These are phyloP conservation scores for Panulirus ornatus DNA, from an alignment of 1,140 invertebrate genomes.

Conservation along the genomic window DNA sequence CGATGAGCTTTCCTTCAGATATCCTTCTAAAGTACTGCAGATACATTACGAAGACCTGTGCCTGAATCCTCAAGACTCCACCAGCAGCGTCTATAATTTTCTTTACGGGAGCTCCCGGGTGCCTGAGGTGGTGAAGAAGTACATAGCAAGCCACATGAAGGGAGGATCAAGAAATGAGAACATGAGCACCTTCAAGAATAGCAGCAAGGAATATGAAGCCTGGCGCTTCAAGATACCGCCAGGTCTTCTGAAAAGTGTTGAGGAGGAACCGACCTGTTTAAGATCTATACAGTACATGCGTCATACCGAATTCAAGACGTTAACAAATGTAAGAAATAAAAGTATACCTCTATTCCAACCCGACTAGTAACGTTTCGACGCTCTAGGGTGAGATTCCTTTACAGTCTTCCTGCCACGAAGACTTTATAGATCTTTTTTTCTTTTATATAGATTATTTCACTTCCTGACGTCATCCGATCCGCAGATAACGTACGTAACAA, in stretches of 20 bases:
- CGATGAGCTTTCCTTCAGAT: neutral
- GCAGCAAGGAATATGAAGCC: conserved; percentile 27
- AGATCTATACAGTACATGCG: conserved; percentile 9
- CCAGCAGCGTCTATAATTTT: conserved; percentile 22
- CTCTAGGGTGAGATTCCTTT: too few species aligned
- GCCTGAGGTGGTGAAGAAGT: neutral
- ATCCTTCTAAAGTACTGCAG: conserved; percentile 29
- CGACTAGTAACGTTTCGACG: too few species aligned
- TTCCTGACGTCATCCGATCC: too few species aligned
- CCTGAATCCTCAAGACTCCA: neutral
- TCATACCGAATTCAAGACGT: conserved; percentile 1
- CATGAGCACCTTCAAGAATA: conserved; percentile 50
- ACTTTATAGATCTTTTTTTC: too few species aligned
- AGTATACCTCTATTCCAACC: conserved; percentile 7
- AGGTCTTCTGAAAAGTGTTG: neutral
- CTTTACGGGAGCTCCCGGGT: neutral
- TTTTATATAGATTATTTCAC: too few species aligned
- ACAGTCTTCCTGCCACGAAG: too few species aligned
- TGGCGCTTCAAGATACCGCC: conserved; percentile 45
- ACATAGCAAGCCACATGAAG: conserved; percentile 26
- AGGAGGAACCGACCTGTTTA: conserved; percentile 32
- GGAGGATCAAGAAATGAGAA: neutral
- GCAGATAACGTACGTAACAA: too few species aligned
- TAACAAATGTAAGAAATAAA: neutral
- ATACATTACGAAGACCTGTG: conserved; percentile 46